Evolutionary conservation across 2,888 invertebrate genomes (phyloP).

Genomic region (Machimus atricapillus): DNA sequence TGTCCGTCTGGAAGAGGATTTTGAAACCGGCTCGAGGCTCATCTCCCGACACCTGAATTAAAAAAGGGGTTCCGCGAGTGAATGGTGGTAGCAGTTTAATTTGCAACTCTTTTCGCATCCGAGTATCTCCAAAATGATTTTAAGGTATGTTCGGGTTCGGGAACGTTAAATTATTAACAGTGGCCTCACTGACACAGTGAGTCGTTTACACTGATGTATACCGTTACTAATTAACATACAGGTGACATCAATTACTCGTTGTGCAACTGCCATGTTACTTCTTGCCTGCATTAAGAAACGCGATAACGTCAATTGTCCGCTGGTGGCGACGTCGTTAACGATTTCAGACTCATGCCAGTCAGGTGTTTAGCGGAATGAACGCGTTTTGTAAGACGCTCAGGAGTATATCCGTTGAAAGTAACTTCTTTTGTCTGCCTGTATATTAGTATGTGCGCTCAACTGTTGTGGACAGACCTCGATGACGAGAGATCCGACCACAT

Average conservation of each 20-base stretch:
- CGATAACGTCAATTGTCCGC: background rate
- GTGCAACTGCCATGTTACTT: background rate
- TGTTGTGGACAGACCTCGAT: background rate
- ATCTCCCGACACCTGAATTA: background rate
- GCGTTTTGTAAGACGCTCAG: background rate
- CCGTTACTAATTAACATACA: constrained; percentile 46
- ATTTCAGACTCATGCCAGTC: background rate
- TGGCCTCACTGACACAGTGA: background rate
- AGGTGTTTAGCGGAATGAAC: background rate
- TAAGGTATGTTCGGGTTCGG: constrained; percentile 38
- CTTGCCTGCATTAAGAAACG: background rate
- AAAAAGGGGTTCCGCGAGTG: constrained; percentile 23
- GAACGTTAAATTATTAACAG: background rate
- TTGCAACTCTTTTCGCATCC: constrained; percentile 5
- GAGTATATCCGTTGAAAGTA: background rate
- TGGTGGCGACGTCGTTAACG: background rate
- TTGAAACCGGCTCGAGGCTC: constrained; percentile 5
- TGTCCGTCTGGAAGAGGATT: constrained; percentile 28
- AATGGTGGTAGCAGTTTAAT: background rate
- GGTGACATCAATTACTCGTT: constrained; percentile 41
- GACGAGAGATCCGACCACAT: background rate
- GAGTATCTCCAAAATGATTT: constrained; percentile 37
- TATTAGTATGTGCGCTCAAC: background rate
- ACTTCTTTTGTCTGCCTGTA: background rate
- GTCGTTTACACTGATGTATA: background rate